Conservation (phyloP, 2,888 invertebrate genomes). For the Leptopterna dolabrata region DNA sequence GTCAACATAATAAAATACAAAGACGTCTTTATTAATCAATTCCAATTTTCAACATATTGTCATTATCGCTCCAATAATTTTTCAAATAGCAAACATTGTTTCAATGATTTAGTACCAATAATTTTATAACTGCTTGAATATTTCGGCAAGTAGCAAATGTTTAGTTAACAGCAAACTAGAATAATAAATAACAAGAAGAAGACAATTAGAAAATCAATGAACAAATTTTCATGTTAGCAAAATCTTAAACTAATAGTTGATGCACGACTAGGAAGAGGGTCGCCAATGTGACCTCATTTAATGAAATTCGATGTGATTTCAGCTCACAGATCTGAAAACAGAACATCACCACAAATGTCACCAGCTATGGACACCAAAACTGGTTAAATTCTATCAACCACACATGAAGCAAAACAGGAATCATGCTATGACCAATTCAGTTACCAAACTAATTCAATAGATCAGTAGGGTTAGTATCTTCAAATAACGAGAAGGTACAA, state of each 20-base stretch:
- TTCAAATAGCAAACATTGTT: too few species aligned
- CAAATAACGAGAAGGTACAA: neutral
- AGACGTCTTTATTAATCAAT: neutral
- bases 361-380: neutral
- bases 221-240: neutral
- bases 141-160: neutral
- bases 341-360: neutral
- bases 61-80: too few species aligned
- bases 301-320: neutral
- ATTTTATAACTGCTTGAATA: neutral
- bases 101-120: too few species aligned
- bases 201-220: neutral
- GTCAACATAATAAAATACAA: neutral
- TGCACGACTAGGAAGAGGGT: constrained; percentile 38
- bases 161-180: neutral
- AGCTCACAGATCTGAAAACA: constrained; percentile 44
- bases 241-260: constrained; percentile 43
- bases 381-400: neutral
- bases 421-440: neutral
- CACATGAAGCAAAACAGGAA: neutral
- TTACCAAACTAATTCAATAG: neutral
- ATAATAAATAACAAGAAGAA: constrained; percentile 6
- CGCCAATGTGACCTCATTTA: neutral
- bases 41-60: neutral
- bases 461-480: neutral